Base-by-base conservation (phyloP, 2,797 vertebrate species). In the Orestias chungarensis region DNA sequence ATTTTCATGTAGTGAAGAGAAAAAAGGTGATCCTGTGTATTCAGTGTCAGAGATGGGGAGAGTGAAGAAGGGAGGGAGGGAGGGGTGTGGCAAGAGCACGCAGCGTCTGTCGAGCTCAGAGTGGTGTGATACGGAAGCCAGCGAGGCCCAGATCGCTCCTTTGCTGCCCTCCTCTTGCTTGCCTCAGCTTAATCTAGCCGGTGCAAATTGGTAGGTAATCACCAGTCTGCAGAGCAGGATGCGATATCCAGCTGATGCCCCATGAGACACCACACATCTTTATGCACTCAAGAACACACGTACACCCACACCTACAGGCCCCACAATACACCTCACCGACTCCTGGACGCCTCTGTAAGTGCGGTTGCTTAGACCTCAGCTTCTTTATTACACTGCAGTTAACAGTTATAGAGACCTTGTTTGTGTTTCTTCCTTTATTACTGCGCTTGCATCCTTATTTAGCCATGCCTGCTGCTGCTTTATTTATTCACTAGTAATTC, bases 61-160 rank as follows among this genome's bases (percentile, higher is more conserved):
- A 76, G 49, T 70, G 1, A 25, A 49, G 86, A 90, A 87, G 90
- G 83, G 92, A 91, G 66, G 76, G 83, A 81, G 67, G 85, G 89
- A 92, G 76, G 80, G 87, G 82, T 83, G 90, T 83, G 89, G 75
- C 64, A 80, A 81, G 77, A 49, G 81, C 43, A 59, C 4, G 77
- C 74, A 82, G 77, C 90, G 94, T 95, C 95, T 94, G 93, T 87
- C 33, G 89, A 89, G 92, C 80, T 57, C 71, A 89, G 82, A 89
- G 95, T 96, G 95, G 95, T 94, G 95, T 95, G 96, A 96, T 95
- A 94, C 92, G 93, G 93, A 82, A 90, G 93, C 93, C 93, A 84
- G 91, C 79, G 83, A 94, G 94, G 94, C 85, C 78, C 94, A 88
- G 84, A 89, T 46, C 74, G 71, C 81, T 66, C 78, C 79, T 64